Conservation (phyloP, 1,140 invertebrate genomes). For the Scaptomyza pallida region DNA sequence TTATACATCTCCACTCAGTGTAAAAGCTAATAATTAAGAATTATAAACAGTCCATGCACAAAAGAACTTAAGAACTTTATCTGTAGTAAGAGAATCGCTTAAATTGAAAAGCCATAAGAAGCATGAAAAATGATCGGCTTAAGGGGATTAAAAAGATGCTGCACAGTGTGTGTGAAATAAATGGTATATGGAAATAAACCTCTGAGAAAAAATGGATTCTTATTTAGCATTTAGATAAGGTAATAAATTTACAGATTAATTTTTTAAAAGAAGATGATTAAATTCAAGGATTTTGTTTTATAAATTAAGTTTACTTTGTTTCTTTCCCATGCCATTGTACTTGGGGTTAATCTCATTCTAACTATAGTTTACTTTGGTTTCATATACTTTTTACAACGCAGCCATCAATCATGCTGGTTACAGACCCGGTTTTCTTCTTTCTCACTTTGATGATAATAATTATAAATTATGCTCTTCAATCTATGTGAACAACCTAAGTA, state of each 20-base stretch:
- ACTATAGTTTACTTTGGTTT: background rate
- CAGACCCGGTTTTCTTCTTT: background rate
- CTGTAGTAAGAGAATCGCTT: background rate
- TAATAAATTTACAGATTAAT: slow-evolving; percentile 37
- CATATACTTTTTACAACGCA: background rate
- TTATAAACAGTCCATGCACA: slow-evolving; percentile 24
- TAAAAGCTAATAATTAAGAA: slow-evolving; percentile 29
- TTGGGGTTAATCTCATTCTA: no score
- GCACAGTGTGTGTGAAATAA: slow-evolving; percentile 14
- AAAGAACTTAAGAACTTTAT: slow-evolving; percentile 12
- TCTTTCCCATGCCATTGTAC: no score
- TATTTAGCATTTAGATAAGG: slow-evolving; percentile 14
- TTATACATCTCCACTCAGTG: background rate
- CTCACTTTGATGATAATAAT: slow-evolving; percentile 23
- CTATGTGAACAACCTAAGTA: slow-evolving; percentile 31
- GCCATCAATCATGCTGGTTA: slow-evolving; percentile 1
- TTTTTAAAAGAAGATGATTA: background rate
- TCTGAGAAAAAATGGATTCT: background rate
- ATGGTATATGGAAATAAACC: slow-evolving; percentile 9
- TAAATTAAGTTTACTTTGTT: no score
- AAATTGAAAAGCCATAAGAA: slow-evolving; percentile 28
- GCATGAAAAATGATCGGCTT: slow-evolving; percentile 43
- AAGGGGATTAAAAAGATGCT: slow-evolving; percentile 31
- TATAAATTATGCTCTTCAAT: slow-evolving; percentile 45
- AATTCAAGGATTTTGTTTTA: background rate